A percentile compares a stretch with the other conserved stretches of the same genome.
These are phyloP conservation scores for Philereme transversata DNA, from an alignment of 2,888 invertebrate genomes.

Conservation along the genomic window DNA sequence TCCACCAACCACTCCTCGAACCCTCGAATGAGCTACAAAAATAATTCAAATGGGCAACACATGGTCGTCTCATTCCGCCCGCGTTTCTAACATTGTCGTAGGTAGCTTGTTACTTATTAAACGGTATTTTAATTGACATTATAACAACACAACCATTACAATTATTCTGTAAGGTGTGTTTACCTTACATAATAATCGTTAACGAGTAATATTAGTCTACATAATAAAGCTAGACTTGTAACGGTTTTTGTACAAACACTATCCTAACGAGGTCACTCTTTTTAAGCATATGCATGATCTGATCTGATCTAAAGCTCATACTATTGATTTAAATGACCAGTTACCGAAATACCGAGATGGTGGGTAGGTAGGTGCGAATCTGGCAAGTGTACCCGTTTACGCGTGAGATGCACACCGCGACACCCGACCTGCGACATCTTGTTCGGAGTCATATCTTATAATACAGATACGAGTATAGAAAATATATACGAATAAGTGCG, in stretches of 20 bases:
- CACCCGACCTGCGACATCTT: constrained; percentile 29
- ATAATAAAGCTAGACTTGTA: constrained; percentile 1
- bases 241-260: constrained; percentile 10
- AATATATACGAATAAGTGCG: too few species aligned
- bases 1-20: constrained; percentile 48
- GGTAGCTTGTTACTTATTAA: constrained; percentile 24
- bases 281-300: constrained; percentile 1
- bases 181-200: constrained; percentile 6
- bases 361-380: constrained; percentile 26
- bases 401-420: constrained; percentile 38
- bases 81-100: constrained; percentile 27
- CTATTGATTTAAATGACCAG: constrained; percentile 21
- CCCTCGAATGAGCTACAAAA: constrained; percentile 73
- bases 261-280: neutral
- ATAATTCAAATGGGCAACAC: constrained; percentile 72
- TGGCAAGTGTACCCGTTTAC: constrained; percentile 40
- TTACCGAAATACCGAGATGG: constrained; percentile 20
- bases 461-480: constrained; percentile 36
- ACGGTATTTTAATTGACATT: constrained; percentile 33
- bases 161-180: too few species aligned
- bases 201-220: constrained; percentile 7
- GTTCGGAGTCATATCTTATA: constrained; percentile 49
- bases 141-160: constrained; percentile 15
- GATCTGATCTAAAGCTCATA: neutral
- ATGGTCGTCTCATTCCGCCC: constrained; percentile 38